phyloP scores from a whole-genome alignment of 2,113 vertebrate species.

The Sialia sialis region DNA sequence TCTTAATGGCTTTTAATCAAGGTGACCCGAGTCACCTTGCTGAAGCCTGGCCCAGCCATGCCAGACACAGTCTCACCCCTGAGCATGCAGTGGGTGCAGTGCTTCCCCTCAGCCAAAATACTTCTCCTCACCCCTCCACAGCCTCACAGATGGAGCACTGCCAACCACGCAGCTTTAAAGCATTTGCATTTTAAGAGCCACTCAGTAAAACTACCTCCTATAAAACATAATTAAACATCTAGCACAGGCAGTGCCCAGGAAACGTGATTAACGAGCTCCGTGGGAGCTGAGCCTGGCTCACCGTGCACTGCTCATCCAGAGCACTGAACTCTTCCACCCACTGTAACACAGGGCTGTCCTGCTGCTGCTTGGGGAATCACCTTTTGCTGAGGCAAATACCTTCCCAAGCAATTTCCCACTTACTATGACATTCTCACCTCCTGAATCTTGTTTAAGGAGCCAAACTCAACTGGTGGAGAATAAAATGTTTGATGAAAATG shows the following conservation, averaged over 20 bases:
- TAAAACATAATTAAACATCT: not conserved
- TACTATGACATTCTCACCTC: not conserved
- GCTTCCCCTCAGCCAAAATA: not conserved
- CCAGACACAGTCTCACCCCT: not conserved
- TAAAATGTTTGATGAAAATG: not conserved
- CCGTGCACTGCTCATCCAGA: not conserved
- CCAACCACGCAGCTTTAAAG: not conserved
- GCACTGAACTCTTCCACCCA: not conserved
- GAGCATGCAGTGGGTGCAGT: accelerated
- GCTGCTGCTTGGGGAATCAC: not conserved
- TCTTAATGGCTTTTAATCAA: not conserved
- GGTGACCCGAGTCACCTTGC: not conserved
- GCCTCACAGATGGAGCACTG: not conserved
- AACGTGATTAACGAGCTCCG: not conserved
- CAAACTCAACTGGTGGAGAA: not conserved
- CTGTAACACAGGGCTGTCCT: not conserved
- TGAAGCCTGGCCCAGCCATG: not conserved
- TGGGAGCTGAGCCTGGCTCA: not conserved
- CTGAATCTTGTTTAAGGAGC: not conserved
- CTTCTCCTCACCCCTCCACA: accelerated
- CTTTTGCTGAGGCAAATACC: not conserved
- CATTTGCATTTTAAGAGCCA: not conserved
- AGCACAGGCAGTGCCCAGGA: not conserved
- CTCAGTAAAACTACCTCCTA: not conserved
- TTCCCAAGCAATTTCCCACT: not conserved